phyloP scores from a whole-genome alignment of 2,113 vertebrate species.

The Balaeniceps rex region DNA sequence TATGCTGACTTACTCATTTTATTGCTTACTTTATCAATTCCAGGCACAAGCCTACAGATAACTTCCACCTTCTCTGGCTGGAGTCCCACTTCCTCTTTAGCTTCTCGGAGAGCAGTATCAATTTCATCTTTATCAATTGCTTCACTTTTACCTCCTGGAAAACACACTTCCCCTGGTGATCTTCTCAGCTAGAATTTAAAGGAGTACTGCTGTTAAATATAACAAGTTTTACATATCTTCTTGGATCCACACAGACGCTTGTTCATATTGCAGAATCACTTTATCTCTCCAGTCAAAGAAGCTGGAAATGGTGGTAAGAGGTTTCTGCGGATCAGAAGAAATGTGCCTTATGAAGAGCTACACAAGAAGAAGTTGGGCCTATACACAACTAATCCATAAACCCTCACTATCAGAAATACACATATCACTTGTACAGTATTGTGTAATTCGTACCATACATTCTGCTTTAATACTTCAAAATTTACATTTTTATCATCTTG shows the following conservation, averaged over 20 bases:
- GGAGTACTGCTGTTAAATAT: background rate
- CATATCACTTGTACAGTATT: background rate
- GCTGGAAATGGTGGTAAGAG: background rate
- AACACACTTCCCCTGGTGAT: conserved; percentile 89
- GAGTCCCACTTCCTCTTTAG: conserved; percentile 90
- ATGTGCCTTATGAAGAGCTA: background rate
- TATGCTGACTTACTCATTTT: background rate
- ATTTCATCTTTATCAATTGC: conserved; percentile 78
- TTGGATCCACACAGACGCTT: background rate
- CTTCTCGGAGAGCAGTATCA: conserved; percentile 88
- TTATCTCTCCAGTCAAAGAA: background rate
- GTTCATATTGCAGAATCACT: background rate
- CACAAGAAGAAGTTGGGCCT: background rate
- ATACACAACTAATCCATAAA: background rate
- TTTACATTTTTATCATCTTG: background rate
- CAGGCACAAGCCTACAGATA: conserved; percentile 80
- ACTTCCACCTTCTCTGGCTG: conserved; percentile 79
- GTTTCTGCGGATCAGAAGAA: background rate
- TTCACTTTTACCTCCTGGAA: conserved; percentile 90
- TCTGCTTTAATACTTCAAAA: background rate
- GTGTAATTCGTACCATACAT: background rate
- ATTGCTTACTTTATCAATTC: conserved; percentile 74
- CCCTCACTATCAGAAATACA: background rate
- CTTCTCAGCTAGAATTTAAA: conserved; percentile 77
- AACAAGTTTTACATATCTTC: background rate